phyloP scores from a whole-genome alignment of 2,113 vertebrate genomes.

The Psettodes erumei region DNA sequence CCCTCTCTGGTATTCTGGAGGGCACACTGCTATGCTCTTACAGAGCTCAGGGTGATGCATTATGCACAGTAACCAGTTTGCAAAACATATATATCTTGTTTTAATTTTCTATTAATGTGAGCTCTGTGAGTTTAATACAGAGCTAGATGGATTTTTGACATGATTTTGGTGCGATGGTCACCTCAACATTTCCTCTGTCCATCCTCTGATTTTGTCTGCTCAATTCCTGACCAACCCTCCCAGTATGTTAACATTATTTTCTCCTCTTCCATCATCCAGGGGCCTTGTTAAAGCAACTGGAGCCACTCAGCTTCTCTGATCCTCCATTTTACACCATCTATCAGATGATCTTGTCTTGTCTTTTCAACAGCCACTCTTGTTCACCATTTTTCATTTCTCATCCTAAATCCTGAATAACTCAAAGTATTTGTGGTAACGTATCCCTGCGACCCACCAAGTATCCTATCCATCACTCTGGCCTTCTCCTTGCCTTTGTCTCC shows the following conservation, averaged over 20 bases:
- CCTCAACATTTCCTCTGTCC: neutral
- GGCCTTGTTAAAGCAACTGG: neutral
- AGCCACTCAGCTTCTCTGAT: neutral
- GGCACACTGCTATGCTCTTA: slow-evolving; percentile 21
- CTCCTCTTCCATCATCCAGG: neutral
- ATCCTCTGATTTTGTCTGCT: too few relatives aligned
- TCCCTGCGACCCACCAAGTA: slow-evolving; percentile 16
- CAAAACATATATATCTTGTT: slow-evolving; percentile 10
- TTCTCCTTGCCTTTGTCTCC: slow-evolving; percentile 11
- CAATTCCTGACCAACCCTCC: neutral
- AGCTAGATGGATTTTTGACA: too few relatives aligned
- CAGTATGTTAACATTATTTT: neutral
- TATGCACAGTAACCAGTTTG: neutral
- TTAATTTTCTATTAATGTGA: neutral
- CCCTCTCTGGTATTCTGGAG: slow-evolving; percentile 68
- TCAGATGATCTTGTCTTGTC: neutral
- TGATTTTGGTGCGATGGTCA: too few relatives aligned
- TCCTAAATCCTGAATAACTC: neutral
- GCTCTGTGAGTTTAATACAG: neutral
- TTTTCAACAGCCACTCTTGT: neutral
- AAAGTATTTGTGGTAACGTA: neutral
- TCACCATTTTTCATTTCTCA: neutral
- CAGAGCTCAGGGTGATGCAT: slow-evolving; percentile 11
- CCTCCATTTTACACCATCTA: neutral
- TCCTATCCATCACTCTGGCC: slow-evolving; percentile 3